Base-by-base conservation (phyloP, 2,113 vertebrate genomes). In the Laticauda laticaudata region DNA sequence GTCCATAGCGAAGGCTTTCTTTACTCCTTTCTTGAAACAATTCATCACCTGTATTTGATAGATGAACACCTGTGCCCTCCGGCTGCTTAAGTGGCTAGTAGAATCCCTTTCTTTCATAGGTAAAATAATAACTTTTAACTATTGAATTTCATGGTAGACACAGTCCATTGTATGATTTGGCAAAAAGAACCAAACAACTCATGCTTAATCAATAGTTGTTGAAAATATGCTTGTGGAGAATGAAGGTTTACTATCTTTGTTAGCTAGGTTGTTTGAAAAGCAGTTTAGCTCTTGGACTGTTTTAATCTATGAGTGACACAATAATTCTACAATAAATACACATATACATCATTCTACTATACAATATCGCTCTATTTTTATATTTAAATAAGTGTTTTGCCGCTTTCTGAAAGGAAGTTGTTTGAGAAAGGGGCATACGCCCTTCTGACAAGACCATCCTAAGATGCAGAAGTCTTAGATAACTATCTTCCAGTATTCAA, bases 21-120 rank as follows among this genome's bases (percentile, higher is more conserved):
- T 92, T 85, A 0, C 94, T 90, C 90, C 24, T 92, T 94, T 93
- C 92, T 93, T 86, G 91, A 94, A 97, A 94, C 29, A 8, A 3
- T 51, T 94, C 93, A 64, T 96, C 91, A 90, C 94, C 87, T 94
- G 87, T 88, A 94, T 94, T 55, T 88, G 90, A 91, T 91, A 95
- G 91, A 91, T 94, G 23, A 94, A 88, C 95, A 95, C 94, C 96
- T 97, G 96, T 89, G 95, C 90, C 61, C 87, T 90, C 95, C 94
- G 95, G 94, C 94, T 96, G 96, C 85, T 95, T 81, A n/a, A 94
- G 94, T 88, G 92, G 85, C 93, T 0, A 1, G 87, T 89, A 88
- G 39, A 6, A 5, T 94, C 81, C 92, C 94, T 88, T 15, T 95
- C 90, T 93, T 94, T 91, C 90, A 95, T 93, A 92, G 94, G 93